Conservation (phyloP, 1,140 invertebrate species). For the Brachystomella parvula region DNA sequence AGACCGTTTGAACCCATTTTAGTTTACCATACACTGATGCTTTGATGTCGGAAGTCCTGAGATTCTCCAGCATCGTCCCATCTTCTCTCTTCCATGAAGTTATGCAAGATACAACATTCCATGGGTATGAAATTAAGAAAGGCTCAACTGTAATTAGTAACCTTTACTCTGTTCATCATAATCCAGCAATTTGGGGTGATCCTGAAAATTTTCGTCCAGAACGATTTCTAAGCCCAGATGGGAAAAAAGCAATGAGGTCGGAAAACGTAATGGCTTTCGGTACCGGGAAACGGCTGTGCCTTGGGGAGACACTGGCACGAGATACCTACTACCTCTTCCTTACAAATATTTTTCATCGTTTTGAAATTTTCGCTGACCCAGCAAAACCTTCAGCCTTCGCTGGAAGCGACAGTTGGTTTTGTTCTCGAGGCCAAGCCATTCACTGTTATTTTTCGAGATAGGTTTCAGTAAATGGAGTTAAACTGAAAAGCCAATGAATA, state of each 20-base stretch:
- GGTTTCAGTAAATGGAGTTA: neutral
- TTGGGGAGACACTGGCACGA: slow-evolving; percentile 11
- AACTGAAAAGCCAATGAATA: too few relatives aligned
- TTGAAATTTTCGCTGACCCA: slow-evolving; percentile 7
- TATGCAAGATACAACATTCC: neutral
- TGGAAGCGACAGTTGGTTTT: neutral
- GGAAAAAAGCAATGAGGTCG: slow-evolving; percentile 8
- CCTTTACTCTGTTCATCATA: neutral
- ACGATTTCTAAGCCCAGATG: slow-evolving; percentile 43
- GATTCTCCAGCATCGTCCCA: slow-evolving; percentile 11
- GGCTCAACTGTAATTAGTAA: neutral
- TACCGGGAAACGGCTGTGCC: slow-evolving; percentile 16
- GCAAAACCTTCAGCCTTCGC: neutral
- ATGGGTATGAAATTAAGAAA: neutral
- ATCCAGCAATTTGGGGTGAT: slow-evolving; percentile 40
- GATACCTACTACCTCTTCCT: slow-evolving; percentile 13
- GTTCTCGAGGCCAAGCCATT: neutral
- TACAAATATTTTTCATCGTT: slow-evolving; percentile 12
- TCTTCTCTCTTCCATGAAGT: slow-evolving; percentile 7
- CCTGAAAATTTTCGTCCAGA: slow-evolving; percentile 46
- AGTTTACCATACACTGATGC: slow-evolving; percentile 43
- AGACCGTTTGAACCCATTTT: neutral
- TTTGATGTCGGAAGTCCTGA: slow-evolving; percentile 15
- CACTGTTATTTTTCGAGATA: neutral
- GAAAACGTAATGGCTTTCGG: slow-evolving; percentile 21